Evolutionary conservation across 2,113 vertebrate genomes (phyloP).

Genomic region (Camarhynchus parvulus): DNA sequence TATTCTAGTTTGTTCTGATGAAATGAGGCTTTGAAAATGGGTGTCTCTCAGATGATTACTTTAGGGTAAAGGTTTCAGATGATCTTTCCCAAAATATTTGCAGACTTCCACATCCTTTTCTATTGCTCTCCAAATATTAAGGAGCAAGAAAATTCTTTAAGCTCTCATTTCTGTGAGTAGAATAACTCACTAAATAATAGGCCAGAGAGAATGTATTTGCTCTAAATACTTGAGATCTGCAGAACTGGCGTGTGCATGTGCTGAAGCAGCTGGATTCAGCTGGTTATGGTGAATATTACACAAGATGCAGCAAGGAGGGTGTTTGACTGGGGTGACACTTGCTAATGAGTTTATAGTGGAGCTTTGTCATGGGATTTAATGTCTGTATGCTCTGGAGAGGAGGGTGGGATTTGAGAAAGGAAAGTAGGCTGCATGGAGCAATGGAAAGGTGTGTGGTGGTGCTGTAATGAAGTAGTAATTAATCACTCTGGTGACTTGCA

Average conservation of each 20-base stretch:
- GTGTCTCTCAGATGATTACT: not conserved
- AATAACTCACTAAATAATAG: not conserved
- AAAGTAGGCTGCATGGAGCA: not conserved
- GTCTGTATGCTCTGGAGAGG: not conserved
- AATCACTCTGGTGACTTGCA: not conserved
- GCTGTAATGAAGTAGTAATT: not conserved
- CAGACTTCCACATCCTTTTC: not conserved
- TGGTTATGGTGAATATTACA: not conserved
- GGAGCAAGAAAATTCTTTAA: not conserved
- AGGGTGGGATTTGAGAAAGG: not conserved
- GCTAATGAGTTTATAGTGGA: not conserved
- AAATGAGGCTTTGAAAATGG: not conserved
- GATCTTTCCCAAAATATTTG: not conserved
- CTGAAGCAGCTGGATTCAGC: not conserved
- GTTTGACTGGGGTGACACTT: not conserved
- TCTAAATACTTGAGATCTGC: not conserved
- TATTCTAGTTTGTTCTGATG: not conserved
- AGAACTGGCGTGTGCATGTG: not conserved
- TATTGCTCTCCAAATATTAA: not conserved
- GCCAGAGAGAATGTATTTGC: not conserved
- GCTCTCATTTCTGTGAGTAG: not conserved
- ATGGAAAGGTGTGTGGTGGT: not conserved
- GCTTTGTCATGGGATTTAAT: not conserved
- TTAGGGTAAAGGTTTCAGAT: not conserved
- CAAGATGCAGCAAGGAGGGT: not conserved